Evolutionary conservation across 2,888 invertebrate genomes (phyloP), one percentile per base, ranked within the genome.

Genomic region (Sminthurinus aureus): DNA sequence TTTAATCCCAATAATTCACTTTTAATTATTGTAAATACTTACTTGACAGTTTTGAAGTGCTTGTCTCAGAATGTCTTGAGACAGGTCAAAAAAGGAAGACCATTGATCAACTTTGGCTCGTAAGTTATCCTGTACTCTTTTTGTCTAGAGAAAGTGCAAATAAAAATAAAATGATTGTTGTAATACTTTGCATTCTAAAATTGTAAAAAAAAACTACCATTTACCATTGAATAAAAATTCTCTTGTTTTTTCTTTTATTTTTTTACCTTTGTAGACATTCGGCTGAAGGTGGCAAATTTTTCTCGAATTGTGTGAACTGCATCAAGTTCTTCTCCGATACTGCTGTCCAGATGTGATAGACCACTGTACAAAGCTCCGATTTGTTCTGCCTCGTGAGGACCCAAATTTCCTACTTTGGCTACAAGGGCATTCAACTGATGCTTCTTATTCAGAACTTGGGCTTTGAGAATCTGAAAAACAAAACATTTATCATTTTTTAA

Each of bases 271-370:
- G 85, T 79, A 13, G 87, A 81, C 86, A 88, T 88, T 15, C 87
- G 80, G 66, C 84, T 85, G 82, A 88, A 88, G 0, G 87, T 88
- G n/a, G 86, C 86, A 84, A 96, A 92, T 88, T 94, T 93, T 89
- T 96, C 95, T 81, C 94, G 93, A n/a, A 96, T 91, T 11, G 94
- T 90, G 85, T 93, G 91, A 1, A 95, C 94, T 0, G 94, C 93
- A 89, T 96, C 96, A 12, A 95, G 90, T 90, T 96, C 96, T 90
- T 96, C 96, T 18, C 93, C 91, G 84, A 96, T 93, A 89, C 93
- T 93, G 79, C 93, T 92, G 86, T 95, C 94, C 8, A 96, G 91
- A 58, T 93, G 92, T 80, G 94, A 93, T 0, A 95, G 94, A 64
- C 94, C 92, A 0, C 93, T 92, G 24, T 96, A 90, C 0, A 96